Base-by-base conservation (phyloP, 2,113 vertebrate species). In the Ondatra zibethicus region DNA sequence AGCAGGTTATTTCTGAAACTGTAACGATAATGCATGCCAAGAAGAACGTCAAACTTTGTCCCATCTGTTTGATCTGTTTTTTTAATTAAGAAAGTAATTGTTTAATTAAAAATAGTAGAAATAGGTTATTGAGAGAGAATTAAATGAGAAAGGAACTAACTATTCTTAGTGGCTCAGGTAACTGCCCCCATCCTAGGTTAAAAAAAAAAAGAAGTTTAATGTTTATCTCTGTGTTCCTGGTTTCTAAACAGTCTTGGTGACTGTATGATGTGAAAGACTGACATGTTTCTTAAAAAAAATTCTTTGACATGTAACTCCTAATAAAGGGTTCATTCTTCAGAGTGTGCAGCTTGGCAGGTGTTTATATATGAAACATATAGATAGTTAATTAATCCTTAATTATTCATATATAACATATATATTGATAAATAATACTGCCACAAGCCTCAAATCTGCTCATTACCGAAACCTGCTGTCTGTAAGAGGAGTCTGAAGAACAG, bases 11-110 rank as follows among this genome's bases (percentile, higher is more conserved):
- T 91, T 92, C n/a, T 89, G 90, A 93, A 86, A 55, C 29, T 89
- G 6, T 93, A 45, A 96, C 78, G 65, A 82, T 87, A 81, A 29
- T 65, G 39, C 58, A 31, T 80, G 47, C 88, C 17, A 65, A 45
- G 78, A 63, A 76, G 82, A 76, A 33, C 36, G 31, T 81, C 77
- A 63, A 11, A 85, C 47, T 88, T 10, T 17, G 29, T 5, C 42
- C 29, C 1, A 52, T 36, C 39, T 5, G 5, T 86, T 88, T 82
- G 68, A 61, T 77, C 16, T 95, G 14, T 94, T 25, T 29, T 63
- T 95, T 90, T 61, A 23, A 12, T 96, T 94, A 95, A 77, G 72
- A 91, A 88, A 86, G 65, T 94, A 91, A 89, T 77, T 95, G 10
- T 68, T 90, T 90, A 90, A 91, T 86, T 82, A 84, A 95, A 92